Percentiles rank a stretch among this genome's conserved stretches.
phyloP scores from a whole-genome alignment of 2,797 vertebrate species.

The Babyrousa celebensis region DNA sequence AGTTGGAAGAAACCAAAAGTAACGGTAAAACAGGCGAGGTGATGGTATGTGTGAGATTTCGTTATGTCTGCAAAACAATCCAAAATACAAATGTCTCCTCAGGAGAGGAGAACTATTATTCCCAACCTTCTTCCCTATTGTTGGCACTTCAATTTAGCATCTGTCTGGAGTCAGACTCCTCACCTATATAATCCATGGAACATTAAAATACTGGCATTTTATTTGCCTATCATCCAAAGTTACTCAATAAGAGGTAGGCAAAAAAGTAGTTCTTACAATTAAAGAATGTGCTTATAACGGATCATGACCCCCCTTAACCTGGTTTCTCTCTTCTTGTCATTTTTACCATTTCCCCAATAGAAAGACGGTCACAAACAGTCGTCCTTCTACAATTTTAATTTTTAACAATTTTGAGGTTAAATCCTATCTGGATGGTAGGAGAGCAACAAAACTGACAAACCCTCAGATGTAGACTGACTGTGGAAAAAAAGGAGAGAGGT shows the following conservation, averaged over 20 bases:
- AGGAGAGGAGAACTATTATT: not conserved
- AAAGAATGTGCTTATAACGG: slow-evolving; percentile 47
- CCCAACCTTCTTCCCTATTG: not conserved
- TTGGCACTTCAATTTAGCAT: not conserved
- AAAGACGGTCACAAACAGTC: not conserved
- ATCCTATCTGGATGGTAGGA: not conserved
- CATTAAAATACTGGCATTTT: slow-evolving; percentile 5
- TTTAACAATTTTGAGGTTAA: not conserved
- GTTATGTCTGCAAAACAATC: slow-evolving; percentile 21
- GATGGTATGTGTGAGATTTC: not conserved
- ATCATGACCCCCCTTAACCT: slow-evolving; percentile 20
- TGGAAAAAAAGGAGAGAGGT: not conserved
- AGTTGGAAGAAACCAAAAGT: slow-evolving; percentile 18
- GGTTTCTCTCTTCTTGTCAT: not conserved
- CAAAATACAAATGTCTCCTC: not conserved
- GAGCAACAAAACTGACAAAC: not conserved
- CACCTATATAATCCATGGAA: not conserved
- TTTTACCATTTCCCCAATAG: not conserved
- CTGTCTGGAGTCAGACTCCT: not conserved
- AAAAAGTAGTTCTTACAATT: slow-evolving; percentile 46
- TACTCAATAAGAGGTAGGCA: not conserved
- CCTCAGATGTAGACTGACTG: not conserved
- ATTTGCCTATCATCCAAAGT: not conserved
- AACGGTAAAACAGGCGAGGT: not conserved
- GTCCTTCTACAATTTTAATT: slow-evolving; percentile 7